Evolutionary conservation across 2,888 invertebrate species (phyloP).

Genomic region (Cantharis nigra): DNA sequence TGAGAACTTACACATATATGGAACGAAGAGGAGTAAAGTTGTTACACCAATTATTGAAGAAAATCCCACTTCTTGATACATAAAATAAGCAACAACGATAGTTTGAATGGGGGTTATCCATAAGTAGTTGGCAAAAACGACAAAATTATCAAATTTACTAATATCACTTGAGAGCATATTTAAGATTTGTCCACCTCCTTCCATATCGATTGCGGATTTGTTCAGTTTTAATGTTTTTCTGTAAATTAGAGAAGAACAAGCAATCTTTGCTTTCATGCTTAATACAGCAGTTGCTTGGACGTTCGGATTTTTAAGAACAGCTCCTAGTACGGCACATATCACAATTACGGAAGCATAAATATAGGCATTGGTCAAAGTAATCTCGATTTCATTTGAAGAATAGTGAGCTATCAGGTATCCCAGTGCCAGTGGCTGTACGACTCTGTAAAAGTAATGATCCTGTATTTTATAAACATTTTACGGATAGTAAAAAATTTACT

Average conservation of each 20-base stretch:
- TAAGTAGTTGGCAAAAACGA: slow-evolving; percentile 78
- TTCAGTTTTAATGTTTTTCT: slow-evolving; percentile 75
- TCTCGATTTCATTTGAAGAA: not conserved
- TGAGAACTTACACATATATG: slow-evolving; percentile 54
- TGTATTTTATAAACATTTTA: not conserved
- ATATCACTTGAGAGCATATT: not conserved
- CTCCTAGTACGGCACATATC: not conserved
- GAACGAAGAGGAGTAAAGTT: slow-evolving; percentile 57
- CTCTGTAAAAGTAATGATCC: not conserved
- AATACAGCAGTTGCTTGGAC: slow-evolving; percentile 72
- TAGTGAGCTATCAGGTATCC: not conserved
- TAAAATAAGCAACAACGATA: slow-evolving; percentile 71
- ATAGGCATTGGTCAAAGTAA: not conserved
- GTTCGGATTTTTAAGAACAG: not conserved
- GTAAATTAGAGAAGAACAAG: slow-evolving; percentile 81
- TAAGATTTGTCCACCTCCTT: not conserved
- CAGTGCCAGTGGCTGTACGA: not conserved
- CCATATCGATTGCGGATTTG: slow-evolving; percentile 71
- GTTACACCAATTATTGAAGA: slow-evolving; percentile 61
- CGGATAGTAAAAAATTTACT: not conserved
- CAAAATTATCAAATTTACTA: slow-evolving; percentile 78
- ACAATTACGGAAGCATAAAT: not conserved
- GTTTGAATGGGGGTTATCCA: slow-evolving; percentile 69
- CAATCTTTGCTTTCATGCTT: slow-evolving; percentile 83
- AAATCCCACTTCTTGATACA: slow-evolving; percentile 62